A percentile compares a stretch with the other conserved stretches of the same genome.
Evolutionary conservation across 2,888 invertebrate genomes (phyloP).

Genomic region (Netelia inedita): DNA sequence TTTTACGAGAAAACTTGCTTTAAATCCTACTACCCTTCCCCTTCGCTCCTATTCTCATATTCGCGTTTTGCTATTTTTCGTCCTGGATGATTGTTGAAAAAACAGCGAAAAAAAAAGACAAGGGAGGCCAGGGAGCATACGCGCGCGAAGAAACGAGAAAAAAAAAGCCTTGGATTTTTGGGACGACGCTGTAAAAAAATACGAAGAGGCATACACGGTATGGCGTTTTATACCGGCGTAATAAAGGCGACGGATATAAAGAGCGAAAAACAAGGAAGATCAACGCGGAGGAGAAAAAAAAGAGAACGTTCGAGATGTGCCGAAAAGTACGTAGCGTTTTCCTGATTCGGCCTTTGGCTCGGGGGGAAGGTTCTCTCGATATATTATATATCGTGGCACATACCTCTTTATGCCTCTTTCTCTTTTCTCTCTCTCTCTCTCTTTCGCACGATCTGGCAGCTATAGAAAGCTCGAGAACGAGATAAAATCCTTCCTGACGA

Average conservation of each 20-base stretch:
- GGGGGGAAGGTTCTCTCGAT: background rate
- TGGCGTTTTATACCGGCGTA: conserved; percentile 50
- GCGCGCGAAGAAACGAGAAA: conserved; percentile 30
- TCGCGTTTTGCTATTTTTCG: conserved; percentile 65
- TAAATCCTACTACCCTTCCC: conserved; percentile 64
- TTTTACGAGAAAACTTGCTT: conserved; percentile 74
- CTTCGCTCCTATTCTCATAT: conserved; percentile 33
- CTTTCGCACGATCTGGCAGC: background rate
- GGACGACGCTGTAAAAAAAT: conserved; percentile 66
- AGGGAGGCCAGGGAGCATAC: background rate
- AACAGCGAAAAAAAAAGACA: conserved; percentile 26
- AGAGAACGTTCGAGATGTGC: background rate
- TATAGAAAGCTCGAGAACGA: conserved; percentile 47
- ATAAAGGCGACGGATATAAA: conserved; percentile 54
- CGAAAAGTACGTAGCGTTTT: conserved; percentile 49
- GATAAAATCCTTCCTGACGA: conserved; percentile 59
- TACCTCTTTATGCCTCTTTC: background rate
- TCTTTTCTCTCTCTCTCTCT: background rate
- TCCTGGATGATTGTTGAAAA: conserved; percentile 28
- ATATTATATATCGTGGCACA: background rate
- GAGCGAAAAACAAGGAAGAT: conserved; percentile 37
- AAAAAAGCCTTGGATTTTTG: conserved; percentile 48
- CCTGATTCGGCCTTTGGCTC: conserved; percentile 5
- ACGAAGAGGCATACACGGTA: conserved; percentile 37
- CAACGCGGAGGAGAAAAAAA: conserved; percentile 12